Evolutionary conservation across 2,797 vertebrate genomes (phyloP).

Genomic region (Danionella dracula): DNA sequence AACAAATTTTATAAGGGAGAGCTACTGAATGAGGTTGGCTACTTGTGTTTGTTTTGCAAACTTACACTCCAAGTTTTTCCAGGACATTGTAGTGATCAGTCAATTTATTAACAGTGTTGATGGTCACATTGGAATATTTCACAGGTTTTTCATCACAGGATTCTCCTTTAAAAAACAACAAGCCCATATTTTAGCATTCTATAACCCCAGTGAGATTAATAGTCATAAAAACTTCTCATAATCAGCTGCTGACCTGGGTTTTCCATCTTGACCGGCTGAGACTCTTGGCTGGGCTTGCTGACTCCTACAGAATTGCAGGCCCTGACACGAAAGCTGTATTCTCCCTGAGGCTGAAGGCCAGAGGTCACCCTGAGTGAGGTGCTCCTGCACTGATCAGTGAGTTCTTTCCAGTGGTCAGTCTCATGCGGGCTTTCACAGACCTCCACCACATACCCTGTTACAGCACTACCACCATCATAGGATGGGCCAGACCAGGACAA

Average conservation of each 20-base stretch:
- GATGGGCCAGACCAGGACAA: constrained; percentile 78
- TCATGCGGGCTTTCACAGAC: constrained; percentile 39
- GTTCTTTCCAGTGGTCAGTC: constrained; percentile 56
- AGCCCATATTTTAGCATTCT: not conserved
- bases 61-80: constrained; percentile 85
- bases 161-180: constrained; percentile 36
- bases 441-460: constrained; percentile 72
- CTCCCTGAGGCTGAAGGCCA: constrained; percentile 54
- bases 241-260: constrained; percentile 52
- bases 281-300: constrained; percentile 68
- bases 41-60: constrained; percentile 34
- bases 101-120: constrained; percentile 69
- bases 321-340: constrained; percentile 69
- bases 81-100: constrained; percentile 68
- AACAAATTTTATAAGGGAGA: too few species aligned
- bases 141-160: constrained; percentile 16
- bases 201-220: too few species aligned
- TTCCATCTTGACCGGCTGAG: constrained; percentile 64
- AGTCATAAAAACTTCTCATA: not conserved
- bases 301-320: constrained; percentile 68
- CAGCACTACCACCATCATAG: constrained; percentile 73
- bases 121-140: constrained; percentile 52
- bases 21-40: too few species aligned
- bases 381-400: constrained; percentile 62
- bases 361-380: constrained; percentile 66